phyloP scores from a whole-genome alignment of 2,113 vertebrate species.

The Hymenochirus boettgeri region DNA sequence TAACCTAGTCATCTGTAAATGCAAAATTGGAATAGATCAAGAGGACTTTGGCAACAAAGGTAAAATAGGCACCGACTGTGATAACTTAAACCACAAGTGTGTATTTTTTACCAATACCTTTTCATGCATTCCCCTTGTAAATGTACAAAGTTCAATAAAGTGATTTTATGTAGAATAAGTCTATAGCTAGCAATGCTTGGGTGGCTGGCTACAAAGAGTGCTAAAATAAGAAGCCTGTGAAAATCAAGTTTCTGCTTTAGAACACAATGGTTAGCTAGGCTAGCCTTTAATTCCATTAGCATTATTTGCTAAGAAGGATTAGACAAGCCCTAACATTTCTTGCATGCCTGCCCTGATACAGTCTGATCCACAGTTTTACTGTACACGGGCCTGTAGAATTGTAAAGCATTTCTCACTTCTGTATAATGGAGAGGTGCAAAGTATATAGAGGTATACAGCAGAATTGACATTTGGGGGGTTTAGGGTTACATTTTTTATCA shows the following conservation, averaged over 20 bases:
- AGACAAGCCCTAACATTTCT: slow-evolving; percentile 37
- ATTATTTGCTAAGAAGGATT: slow-evolving; percentile 43
- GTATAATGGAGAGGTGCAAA: slow-evolving; percentile 20
- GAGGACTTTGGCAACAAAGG: too few relatives aligned
- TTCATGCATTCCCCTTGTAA: too few relatives aligned
- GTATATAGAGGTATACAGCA: slow-evolving; percentile 34
- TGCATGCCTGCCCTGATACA: slow-evolving; percentile 33
- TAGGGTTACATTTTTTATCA: too few relatives aligned
- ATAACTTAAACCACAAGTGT: too few relatives aligned
- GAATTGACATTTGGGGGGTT: too few relatives aligned
- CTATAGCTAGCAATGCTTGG: not conserved
- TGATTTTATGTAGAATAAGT: not conserved
- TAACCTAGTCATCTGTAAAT: too few relatives aligned
- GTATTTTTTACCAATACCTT: too few relatives aligned
- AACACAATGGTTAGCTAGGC: slow-evolving; percentile 41
- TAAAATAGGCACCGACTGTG: too few relatives aligned
- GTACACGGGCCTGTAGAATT: slow-evolving; percentile 30
- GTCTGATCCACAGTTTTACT: slow-evolving; percentile 27
- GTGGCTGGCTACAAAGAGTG: too few relatives aligned
- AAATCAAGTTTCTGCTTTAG: slow-evolving; percentile 6
- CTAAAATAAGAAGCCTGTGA: slow-evolving; percentile 29
- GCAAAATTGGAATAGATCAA: too few relatives aligned
- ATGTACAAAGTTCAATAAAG: too few relatives aligned
- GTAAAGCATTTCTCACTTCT: slow-evolving; percentile 39
- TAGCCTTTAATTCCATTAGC: slow-evolving; percentile 50